These are phyloP conservation scores for Hydropotes inermis DNA, from an alignment of 2,113 vertebrate genomes.

Conservation along the genomic window DNA sequence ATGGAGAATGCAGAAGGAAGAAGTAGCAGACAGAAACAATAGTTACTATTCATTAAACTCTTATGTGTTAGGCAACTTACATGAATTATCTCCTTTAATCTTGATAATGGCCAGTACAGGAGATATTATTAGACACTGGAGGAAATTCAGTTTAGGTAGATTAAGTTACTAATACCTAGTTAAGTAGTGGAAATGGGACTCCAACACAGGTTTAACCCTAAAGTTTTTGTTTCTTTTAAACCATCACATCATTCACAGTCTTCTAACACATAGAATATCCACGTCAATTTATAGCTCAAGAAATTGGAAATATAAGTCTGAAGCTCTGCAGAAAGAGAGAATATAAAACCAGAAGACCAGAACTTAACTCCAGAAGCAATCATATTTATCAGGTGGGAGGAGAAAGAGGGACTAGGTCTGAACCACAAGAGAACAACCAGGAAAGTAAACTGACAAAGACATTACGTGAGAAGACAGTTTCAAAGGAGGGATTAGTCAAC, in stretches of 20 bases:
- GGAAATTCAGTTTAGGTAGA: not conserved
- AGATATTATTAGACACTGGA: not conserved
- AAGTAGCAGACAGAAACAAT: not conserved
- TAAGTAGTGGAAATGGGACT: not conserved
- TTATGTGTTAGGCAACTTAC: not conserved
- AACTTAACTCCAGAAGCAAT: not conserved
- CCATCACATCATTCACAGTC: not conserved
- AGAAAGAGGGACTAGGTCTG: not conserved
- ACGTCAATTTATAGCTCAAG: not conserved
- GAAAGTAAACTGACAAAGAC: not conserved
- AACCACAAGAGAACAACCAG: not conserved
- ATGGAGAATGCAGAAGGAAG: not conserved
- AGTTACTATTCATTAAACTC: not conserved
- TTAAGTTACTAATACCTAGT: not conserved
- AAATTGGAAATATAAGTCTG: not conserved
- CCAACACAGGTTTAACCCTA: not conserved
- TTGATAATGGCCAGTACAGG: not conserved
- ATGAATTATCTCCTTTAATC: slow-evolving; percentile 7
- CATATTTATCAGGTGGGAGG: not conserved
- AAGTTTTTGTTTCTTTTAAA: not conserved
- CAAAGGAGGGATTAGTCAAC: not conserved
- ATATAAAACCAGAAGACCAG: not conserved
- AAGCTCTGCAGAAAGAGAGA: not conserved
- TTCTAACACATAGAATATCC: not conserved
- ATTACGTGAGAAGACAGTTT: not conserved